Evolutionary conservation across 2,113 vertebrate species (phyloP).

Genomic region (Peucedramus taeniatus): DNA sequence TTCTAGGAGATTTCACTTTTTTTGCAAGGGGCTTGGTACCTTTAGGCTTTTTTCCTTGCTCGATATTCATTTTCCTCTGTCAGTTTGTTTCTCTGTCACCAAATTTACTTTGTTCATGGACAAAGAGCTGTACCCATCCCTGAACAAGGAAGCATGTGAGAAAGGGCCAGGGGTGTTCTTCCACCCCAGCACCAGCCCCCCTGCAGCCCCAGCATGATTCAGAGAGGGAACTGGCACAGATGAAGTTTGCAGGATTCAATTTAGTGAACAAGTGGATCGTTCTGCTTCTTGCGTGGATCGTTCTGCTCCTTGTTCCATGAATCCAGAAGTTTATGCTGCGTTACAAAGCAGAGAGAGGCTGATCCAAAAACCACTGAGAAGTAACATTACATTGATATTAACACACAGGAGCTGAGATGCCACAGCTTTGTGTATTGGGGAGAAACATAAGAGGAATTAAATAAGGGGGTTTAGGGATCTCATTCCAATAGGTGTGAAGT

Average conservation of each 20-base stretch:
- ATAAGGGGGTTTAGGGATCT: not conserved
- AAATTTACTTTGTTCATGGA: not conserved
- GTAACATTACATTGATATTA: not conserved
- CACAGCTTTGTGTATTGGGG: rapidly evolving
- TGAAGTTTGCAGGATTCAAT: not conserved
- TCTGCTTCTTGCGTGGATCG: not conserved
- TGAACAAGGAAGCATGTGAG: not conserved
- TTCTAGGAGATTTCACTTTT: not conserved
- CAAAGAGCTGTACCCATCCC: not conserved
- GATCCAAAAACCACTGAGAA: not conserved
- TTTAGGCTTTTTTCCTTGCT: not conserved
- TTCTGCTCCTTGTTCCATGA: not conserved
- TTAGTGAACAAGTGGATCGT: not conserved
- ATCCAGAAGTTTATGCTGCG: not conserved
- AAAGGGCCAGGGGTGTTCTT: rapidly evolving
- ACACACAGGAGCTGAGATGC: not conserved
- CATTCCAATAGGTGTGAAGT: not conserved
- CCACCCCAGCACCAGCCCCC: rapidly evolving
- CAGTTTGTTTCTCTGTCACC: not conserved
- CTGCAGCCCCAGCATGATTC: not conserved
- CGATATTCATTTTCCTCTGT: not conserved
- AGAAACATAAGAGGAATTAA: not conserved
- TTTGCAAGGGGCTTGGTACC: not conserved
- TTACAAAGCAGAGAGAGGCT: not conserved
- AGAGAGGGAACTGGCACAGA: not conserved